Percentiles rank a stretch among this genome's conserved stretches.
Evolutionary conservation across 1,140 invertebrate genomes (phyloP).

Genomic region (Drosophila mauritiana): DNA sequence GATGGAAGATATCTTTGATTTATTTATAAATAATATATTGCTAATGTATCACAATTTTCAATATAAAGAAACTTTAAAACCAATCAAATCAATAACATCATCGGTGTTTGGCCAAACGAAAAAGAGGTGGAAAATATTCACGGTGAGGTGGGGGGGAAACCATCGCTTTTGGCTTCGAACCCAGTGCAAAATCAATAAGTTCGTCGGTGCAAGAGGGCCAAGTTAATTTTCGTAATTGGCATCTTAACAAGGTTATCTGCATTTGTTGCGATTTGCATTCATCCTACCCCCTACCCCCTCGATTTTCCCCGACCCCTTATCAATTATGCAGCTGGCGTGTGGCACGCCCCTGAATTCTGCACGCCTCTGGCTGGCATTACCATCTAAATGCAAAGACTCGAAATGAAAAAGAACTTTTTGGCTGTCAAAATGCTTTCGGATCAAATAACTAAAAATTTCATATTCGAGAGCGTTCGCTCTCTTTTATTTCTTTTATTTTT

Average conservation of each 20-base stretch:
- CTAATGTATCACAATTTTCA: neutral
- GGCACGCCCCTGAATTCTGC: conserved; percentile 27
- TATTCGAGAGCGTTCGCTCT: conserved; percentile 62
- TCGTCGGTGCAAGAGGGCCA: conserved; percentile 53
- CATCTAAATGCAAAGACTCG: conserved; percentile 71
- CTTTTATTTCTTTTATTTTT: conserved; percentile 29
- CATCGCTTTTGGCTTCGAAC: conserved; percentile 56
- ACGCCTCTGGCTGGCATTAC: conserved; percentile 46
- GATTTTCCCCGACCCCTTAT: conserved; percentile 42
- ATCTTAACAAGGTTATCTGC: conserved; percentile 82
- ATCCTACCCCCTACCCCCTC: neutral
- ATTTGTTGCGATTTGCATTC: conserved; percentile 69
- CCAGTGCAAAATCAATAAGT: conserved; percentile 77
- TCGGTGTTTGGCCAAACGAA: neutral
- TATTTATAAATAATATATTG: neutral
- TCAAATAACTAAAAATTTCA: conserved; percentile 74
- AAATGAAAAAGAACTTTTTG: conserved; percentile 55
- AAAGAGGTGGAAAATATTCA: neutral
- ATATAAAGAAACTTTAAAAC: neutral
- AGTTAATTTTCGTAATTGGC: conserved; percentile 83
- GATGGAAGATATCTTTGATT: neutral
- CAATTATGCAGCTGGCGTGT: conserved; percentile 77
- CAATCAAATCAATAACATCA: neutral
- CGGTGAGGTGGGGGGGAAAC: neutral
- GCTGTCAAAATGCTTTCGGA: conserved; percentile 79